These are phyloP conservation scores for Alligator sinensis DNA, from an alignment of 2,113 vertebrate genomes.

Conservation along the genomic window DNA sequence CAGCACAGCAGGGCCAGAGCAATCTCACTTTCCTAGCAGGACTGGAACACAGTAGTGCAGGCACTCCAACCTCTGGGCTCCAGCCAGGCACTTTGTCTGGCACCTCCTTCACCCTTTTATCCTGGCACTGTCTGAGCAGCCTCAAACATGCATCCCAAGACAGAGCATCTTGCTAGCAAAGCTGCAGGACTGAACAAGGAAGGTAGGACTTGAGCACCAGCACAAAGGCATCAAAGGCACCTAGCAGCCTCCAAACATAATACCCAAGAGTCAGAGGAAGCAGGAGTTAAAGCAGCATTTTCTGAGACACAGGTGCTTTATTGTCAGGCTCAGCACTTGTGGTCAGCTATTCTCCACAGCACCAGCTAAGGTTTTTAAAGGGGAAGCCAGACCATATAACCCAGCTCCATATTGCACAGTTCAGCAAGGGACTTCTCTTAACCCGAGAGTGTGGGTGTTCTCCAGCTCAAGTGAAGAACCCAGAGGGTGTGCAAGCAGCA, in stretches of 20 bases:
- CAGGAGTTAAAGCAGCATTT: background rate
- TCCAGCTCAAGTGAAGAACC: background rate
- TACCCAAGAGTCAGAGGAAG: background rate
- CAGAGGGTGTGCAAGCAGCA: background rate
- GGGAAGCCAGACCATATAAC: background rate
- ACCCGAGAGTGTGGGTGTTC: background rate
- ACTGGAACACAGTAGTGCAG: background rate
- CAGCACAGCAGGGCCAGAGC: background rate
- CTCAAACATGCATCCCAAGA: background rate
- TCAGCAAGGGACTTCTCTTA: background rate
- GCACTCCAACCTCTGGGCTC: too few relatives aligned
- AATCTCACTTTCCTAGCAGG: background rate
- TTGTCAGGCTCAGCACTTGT: background rate
- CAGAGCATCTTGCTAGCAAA: background rate
- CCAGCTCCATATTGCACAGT: background rate
- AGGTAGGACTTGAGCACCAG: background rate
- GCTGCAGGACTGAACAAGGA: background rate
- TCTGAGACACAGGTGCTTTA: background rate
- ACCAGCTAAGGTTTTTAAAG: background rate
- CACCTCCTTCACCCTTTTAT: background rate
- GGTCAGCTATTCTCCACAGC: background rate
- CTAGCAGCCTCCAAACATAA: background rate
- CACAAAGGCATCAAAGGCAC: background rate
- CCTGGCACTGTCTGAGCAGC: background rate
- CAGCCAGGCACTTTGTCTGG: background rate